Conservation (phyloP, 2,888 invertebrate species). For the Carpatolechia fugitivella region DNA sequence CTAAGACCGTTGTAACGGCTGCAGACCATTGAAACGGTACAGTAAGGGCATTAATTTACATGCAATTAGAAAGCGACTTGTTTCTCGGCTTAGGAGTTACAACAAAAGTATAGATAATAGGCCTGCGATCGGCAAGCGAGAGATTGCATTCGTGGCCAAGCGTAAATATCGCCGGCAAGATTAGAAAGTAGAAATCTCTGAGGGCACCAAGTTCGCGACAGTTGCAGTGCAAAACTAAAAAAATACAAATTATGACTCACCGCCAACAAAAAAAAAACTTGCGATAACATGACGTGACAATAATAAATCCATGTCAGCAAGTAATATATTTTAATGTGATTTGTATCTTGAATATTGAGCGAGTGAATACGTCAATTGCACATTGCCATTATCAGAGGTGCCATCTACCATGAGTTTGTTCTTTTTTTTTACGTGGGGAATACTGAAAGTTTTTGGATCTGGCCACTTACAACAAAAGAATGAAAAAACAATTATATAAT, state of each 20-base stretch:
- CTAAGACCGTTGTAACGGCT: constrained; percentile 2
- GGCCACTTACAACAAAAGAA: too few relatives aligned
- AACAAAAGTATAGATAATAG: constrained; percentile 57
- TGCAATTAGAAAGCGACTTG: constrained; percentile 58
- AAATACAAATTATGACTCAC: constrained; percentile 18
- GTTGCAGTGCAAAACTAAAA: constrained; percentile 29
- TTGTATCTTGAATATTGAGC: too few relatives aligned
- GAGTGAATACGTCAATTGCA: too few relatives aligned
- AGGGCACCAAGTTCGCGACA: constrained; percentile 45
- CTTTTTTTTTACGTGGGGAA: too few relatives aligned
- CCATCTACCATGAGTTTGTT: too few relatives aligned
- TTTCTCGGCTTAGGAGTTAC: constrained; percentile 53
- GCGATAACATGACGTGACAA: constrained; percentile 15
- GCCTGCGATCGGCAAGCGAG: constrained; percentile 51
- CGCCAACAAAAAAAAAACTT: constrained; percentile 13
- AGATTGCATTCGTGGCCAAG: constrained; percentile 59
- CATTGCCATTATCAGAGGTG: too few relatives aligned
- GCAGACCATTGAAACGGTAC: constrained; percentile 21
- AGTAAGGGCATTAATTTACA: constrained; percentile 38
- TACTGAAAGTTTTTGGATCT: too few relatives aligned
- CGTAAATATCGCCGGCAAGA: constrained; percentile 55
- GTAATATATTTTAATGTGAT: constrained; percentile 14
- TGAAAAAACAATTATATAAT: too few relatives aligned
- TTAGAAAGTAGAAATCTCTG: constrained; percentile 69
- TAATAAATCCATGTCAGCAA: constrained; percentile 23